These are phyloP conservation scores for Acheta domesticus DNA, from an alignment of 2,888 invertebrate species.

Conservation along the genomic window DNA sequence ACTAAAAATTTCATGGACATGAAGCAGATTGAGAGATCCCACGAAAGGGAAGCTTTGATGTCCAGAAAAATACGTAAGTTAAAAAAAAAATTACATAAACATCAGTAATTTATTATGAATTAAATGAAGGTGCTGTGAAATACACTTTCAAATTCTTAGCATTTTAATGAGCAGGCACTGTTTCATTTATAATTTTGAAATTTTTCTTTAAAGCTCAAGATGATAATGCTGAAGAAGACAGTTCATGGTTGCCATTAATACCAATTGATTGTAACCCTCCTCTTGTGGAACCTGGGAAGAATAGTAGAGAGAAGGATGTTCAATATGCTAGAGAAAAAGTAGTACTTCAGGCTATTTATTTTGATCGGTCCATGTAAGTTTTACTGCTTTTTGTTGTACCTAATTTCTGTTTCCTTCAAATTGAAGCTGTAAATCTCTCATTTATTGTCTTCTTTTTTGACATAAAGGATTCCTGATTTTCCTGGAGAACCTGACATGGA, in stretches of 20 bases:
- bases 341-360: slow-evolving; percentile 77
- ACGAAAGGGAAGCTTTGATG: slow-evolving; percentile 80
- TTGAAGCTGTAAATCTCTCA: too few species aligned
- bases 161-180: background rate
- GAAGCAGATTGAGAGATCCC: slow-evolving; percentile 82
- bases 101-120: background rate
- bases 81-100: background rate
- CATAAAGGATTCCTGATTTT: slow-evolving; percentile 72
- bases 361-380: slow-evolving; percentile 64
- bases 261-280: slow-evolving; percentile 63
- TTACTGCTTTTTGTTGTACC: background rate
- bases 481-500: slow-evolving; percentile 84
- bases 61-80: slow-evolving; percentile 66
- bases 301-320: slow-evolving; percentile 81
- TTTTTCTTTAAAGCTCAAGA: slow-evolving; percentile 41
- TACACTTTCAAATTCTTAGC: background rate
- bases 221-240: slow-evolving; percentile 74
- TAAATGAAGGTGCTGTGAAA: background rate
- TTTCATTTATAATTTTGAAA: slow-evolving; percentile 19
- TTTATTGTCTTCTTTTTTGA: background rate
- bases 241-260: slow-evolving; percentile 69
- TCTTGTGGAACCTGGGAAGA: slow-evolving; percentile 58
- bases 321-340: slow-evolving; percentile 84
- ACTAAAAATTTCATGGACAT: slow-evolving; percentile 86
- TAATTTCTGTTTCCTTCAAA: too few species aligned